Evolutionary conservation across 2,797 vertebrate genomes (phyloP), one percentile per base, ranked within the genome.

Genomic region (Hemitrygon akajei): DNA sequence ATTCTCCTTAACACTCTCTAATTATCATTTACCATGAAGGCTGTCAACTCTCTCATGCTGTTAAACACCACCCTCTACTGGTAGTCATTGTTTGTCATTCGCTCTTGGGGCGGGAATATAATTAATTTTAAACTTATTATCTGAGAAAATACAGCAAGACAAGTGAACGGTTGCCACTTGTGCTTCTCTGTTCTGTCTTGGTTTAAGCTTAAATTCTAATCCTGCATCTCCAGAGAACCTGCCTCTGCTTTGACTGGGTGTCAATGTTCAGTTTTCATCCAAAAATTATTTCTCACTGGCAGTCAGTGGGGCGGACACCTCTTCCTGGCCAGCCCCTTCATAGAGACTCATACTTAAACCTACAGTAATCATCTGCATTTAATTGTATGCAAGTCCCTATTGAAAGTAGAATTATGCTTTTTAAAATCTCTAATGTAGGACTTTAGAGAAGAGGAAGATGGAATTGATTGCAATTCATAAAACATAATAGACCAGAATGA

Each of bases 41-140:
- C 14, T 56, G 7, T 56, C 4, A 16, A 58, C 40, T 56, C 25
- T 20, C 27, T 58, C 37, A 76, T n/a, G 47, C 91, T 56, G 40
- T 93, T 76, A 76, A 93, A 93, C 91, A 93, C 37, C 91, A 22
- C 91, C 91, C 71, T 93, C 91, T 93, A 27, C 71, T 93, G 91
- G 37, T 3, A 73, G 71, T 93, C 76, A 30, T 47, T 56, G 5
- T 93, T 56, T 58, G 27, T 5, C 40, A 66, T 75, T 56, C 25
- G 56, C 11, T 93, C 40, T 18, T 58, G 6, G 82, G 71, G n/a
- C 14, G 16, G 25, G 71, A 47, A 93, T 58, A 56, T 2, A 75
- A 76, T 20, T 93, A 75, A 89, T 37, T 93, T 76, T 93, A 75
- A 69, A 89, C n/a, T 22, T 34, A 69, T 25, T 37, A 69, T 34